phyloP scores from a whole-genome alignment of 2,797 vertebrate species.

The Microctenopoma stevenorrisi region DNA sequence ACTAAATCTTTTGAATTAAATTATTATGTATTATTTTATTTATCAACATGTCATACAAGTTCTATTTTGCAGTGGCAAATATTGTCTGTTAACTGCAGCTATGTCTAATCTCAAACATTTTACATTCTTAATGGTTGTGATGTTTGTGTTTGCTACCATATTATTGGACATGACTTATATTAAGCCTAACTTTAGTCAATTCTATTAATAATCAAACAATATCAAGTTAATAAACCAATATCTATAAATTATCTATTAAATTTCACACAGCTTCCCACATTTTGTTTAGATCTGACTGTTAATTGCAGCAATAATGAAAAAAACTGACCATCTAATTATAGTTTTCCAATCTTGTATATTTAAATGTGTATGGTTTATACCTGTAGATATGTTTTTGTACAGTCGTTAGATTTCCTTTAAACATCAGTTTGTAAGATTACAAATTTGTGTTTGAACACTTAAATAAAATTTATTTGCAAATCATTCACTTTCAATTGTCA shows the following conservation, averaged over 20 bases:
- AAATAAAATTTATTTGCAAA: too few species aligned
- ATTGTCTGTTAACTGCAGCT: neutral
- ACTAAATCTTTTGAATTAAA: neutral
- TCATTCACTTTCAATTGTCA: too few species aligned
- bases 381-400: too few species aligned
- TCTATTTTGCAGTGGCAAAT: neutral
- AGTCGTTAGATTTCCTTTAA: too few species aligned
- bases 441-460: too few species aligned
- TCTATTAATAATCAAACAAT: neutral
- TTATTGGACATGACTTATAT: neutral
- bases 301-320: too few species aligned
- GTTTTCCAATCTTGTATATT: too few species aligned
- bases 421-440: too few species aligned
- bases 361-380: too few species aligned
- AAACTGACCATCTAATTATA: too few species aligned
- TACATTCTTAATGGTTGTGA: neutral
- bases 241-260: neutral
- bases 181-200: neutral
- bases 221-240: neutral
- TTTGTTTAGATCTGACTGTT: too few species aligned
- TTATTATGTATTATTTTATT: slow-evolving; percentile 9
- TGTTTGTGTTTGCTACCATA: neutral
- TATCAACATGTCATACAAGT: neutral
- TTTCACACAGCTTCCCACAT: too few species aligned
- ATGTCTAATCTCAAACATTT: neutral